Percentiles rank a stretch among this genome's conserved stretches.
These are phyloP conservation scores for Cephus spinipes DNA, from an alignment of 2,888 invertebrate species.

Conservation along the genomic window DNA sequence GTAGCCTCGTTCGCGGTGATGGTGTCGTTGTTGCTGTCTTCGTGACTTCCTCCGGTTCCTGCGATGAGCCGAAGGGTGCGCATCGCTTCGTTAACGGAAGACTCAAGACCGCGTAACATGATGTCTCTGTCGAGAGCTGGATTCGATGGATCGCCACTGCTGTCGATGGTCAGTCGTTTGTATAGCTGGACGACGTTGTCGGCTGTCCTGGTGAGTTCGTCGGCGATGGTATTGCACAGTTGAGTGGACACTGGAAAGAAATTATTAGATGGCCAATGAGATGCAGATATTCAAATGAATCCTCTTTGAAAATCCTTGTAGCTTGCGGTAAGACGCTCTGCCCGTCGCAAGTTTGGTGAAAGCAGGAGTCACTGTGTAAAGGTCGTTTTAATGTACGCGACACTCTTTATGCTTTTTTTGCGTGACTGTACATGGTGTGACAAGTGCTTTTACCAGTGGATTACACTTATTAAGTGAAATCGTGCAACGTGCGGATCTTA, in stretches of 20 bases:
- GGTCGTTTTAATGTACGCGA: neutral
- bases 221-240: constrained; percentile 73
- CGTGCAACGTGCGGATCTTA: constrained; percentile 51
- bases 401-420: neutral
- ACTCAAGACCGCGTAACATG: constrained; percentile 66
- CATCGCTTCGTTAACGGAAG: constrained; percentile 65
- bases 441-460: constrained; percentile 4
- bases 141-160: constrained; percentile 57
- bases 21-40: constrained; percentile 48
- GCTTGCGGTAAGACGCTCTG: neutral
- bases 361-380: constrained; percentile 1
- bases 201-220: constrained; percentile 75
- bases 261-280: neutral
- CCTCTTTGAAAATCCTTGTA: constrained; percentile 19
- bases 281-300: constrained; percentile 4
- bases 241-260: constrained; percentile 71
- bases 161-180: constrained; percentile 72
- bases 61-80: constrained; percentile 62
- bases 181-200: constrained; percentile 80
- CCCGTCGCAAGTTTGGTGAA: neutral
- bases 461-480: constrained; percentile 9
- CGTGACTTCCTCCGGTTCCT: constrained; percentile 44
- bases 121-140: constrained; percentile 64
- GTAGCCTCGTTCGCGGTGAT: constrained; percentile 67
- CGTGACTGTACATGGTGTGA: neutral